These are phyloP conservation scores for Kradibia gibbosae DNA, from an alignment of 1,140 invertebrate species.

Conservation along the genomic window DNA sequence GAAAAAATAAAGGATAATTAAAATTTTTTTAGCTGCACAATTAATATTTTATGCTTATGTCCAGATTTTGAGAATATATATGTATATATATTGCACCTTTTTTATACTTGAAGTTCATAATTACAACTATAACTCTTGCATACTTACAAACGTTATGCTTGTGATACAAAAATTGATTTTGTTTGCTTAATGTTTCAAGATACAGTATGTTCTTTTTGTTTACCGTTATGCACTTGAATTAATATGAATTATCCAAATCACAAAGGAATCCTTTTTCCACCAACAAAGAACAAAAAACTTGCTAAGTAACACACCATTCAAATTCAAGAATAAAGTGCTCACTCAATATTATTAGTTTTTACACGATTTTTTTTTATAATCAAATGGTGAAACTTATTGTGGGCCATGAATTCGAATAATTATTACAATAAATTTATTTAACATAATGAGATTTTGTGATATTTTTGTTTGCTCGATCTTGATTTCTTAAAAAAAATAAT, in stretches of 20 bases:
- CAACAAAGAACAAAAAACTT: slow-evolving; percentile 42
- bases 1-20: background rate
- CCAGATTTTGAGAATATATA: slow-evolving; percentile 32
- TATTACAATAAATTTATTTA: background rate
- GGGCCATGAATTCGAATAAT: slow-evolving; percentile 25
- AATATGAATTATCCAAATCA: slow-evolving; percentile 46
- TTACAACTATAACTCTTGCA: slow-evolving; percentile 31
- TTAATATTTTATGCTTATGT: slow-evolving; percentile 27
- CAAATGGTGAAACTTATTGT: slow-evolving; percentile 21
- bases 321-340: slow-evolving; percentile 36
- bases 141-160: slow-evolving; percentile 10
- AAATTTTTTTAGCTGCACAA: slow-evolving; percentile 40
- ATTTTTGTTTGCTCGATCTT: slow-evolving; percentile 21
- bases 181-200: slow-evolving; percentile 19
- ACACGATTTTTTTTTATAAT: slow-evolving; percentile 11
- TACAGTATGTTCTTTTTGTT: slow-evolving; percentile 17
- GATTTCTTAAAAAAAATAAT: background rate
- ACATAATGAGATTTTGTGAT: slow-evolving; percentile 6
- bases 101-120: slow-evolving; percentile 28
- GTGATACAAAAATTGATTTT: slow-evolving; percentile 37
- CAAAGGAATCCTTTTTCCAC: slow-evolving; percentile 51
- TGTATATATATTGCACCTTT: slow-evolving; percentile 47
- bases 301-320: slow-evolving; percentile 47
- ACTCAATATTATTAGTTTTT: slow-evolving; percentile 23
- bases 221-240: slow-evolving; percentile 18